Evolutionary conservation across 1,140 invertebrate genomes (phyloP).

Genomic region (Prorops nasuta): DNA sequence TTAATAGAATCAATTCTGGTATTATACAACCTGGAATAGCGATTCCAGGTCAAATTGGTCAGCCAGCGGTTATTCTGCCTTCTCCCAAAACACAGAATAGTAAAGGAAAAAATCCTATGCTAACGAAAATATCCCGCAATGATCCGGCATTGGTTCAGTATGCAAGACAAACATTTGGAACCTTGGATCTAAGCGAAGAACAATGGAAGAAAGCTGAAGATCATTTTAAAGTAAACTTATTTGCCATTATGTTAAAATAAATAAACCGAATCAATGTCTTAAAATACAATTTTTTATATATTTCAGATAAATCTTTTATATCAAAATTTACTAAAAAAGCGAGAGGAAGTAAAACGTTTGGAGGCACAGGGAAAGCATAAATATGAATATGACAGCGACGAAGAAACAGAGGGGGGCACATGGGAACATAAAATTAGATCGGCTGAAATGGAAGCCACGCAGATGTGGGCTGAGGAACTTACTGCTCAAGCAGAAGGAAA

Average conservation of each 20-base stretch:
- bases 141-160: slow-evolving; percentile 81
- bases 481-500: slow-evolving; percentile 88
- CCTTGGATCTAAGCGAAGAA: slow-evolving; percentile 77
- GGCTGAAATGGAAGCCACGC: slow-evolving; percentile 90
- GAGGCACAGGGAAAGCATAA: slow-evolving; percentile 76
- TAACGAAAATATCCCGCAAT: slow-evolving; percentile 69
- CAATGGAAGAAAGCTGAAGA: slow-evolving; percentile 95
- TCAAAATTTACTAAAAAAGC: slow-evolving; percentile 80
- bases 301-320: slow-evolving; percentile 74
- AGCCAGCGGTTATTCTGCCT: slow-evolving; percentile 45
- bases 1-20: slow-evolving; percentile 11
- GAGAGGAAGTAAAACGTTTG: slow-evolving; percentile 72
- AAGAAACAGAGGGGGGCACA: slow-evolving; percentile 87
- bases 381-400: slow-evolving; percentile 94
- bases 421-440: slow-evolving; percentile 91
- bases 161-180: slow-evolving; percentile 83
- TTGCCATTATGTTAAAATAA: neutral
- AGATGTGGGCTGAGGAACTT: slow-evolving; percentile 83
- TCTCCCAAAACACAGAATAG: slow-evolving; percentile 36
- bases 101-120: slow-evolving; percentile 58
- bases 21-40: slow-evolving; percentile 33
- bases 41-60: slow-evolving; percentile 34
- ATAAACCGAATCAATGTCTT: slow-evolving; percentile 4
- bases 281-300: slow-evolving; percentile 11
- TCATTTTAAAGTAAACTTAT: slow-evolving; percentile 73